Conservation (phyloP, 2,113 vertebrate species). For the Xyrauchen texanus region DNA sequence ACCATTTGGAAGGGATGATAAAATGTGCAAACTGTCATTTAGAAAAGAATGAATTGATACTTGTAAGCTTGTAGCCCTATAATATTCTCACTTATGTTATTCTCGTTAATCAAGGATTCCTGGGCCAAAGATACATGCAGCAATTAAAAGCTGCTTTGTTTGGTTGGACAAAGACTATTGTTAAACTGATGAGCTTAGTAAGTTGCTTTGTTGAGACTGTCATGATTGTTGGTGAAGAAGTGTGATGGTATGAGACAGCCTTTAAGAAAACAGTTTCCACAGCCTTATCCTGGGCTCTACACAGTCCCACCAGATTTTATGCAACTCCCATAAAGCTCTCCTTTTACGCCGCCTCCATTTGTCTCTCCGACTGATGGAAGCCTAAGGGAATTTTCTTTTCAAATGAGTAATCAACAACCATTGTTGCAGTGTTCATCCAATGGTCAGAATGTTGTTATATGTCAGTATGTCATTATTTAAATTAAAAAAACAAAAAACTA, state of each 20-base stretch:
- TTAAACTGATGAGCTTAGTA: conserved; percentile 17
- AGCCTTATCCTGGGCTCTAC: conserved; percentile 1
- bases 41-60: background rate
- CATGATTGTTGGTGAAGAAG: background rate
- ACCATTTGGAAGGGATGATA: background rate
- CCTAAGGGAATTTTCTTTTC: background rate
- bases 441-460: conserved; percentile 7
- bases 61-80: too few relatives aligned
- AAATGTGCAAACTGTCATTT: background rate
- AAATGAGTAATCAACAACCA: background rate
- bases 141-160: too few relatives aligned
- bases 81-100: too few relatives aligned
- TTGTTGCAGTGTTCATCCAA: background rate
- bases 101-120: too few relatives aligned
- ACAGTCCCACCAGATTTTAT: conserved; percentile 13
- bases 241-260: background rate
- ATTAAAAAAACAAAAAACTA: too few relatives aligned
- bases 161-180: background rate
- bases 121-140: background rate
- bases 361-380: background rate
- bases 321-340: conserved; percentile 18
- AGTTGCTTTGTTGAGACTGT: conserved; percentile 2
- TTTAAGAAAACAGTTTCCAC: conserved; percentile 18
- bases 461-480: conserved; percentile 35
- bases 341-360: conserved; percentile 1